phyloP scores from a whole-genome alignment of 2,888 invertebrate genomes.

The Tryphoninae sp. region DNA sequence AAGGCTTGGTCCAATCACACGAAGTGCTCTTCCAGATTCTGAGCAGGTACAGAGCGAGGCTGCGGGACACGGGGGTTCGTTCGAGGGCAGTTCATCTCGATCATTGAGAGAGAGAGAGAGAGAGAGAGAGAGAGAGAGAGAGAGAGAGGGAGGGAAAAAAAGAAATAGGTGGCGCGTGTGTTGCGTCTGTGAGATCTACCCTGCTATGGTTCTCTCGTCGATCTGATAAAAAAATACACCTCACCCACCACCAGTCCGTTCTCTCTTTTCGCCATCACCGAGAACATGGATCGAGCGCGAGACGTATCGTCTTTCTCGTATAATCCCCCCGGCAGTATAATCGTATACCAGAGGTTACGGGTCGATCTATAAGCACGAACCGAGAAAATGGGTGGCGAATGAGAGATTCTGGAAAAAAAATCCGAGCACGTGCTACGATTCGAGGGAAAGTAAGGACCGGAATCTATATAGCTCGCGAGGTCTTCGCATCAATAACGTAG shows the following conservation, averaged over 20 bases:
- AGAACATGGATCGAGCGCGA: not conserved
- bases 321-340: conserved; percentile 49
- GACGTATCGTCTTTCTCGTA: conserved; percentile 31
- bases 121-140: too few relatives aligned
- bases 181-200: conserved; percentile 21
- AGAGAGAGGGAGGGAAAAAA: not conserved
- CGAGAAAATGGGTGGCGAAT: conserved; percentile 39
- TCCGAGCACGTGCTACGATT: conserved; percentile 59
- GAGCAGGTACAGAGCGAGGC: not conserved
- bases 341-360: conserved; percentile 25
- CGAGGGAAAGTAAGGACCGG: conserved; percentile 52
- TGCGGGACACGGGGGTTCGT: not conserved
- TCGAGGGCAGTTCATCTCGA: conserved; percentile 36
- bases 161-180: not conserved
- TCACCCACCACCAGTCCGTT: not conserved
- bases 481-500: conserved; percentile 51
- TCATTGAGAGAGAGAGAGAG: conserved; percentile 25
- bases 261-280: not conserved
- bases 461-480: conserved; percentile 39
- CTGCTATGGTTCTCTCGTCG: not conserved
- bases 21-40: conserved; percentile 47
- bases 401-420: conserved; percentile 58
- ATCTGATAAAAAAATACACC: conserved; percentile 23
- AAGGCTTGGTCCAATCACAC: conserved; percentile 30
- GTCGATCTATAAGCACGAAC: not conserved